Base-by-base conservation (phyloP, 2,797 vertebrate genomes). In the Sebastes jordani region DNA sequence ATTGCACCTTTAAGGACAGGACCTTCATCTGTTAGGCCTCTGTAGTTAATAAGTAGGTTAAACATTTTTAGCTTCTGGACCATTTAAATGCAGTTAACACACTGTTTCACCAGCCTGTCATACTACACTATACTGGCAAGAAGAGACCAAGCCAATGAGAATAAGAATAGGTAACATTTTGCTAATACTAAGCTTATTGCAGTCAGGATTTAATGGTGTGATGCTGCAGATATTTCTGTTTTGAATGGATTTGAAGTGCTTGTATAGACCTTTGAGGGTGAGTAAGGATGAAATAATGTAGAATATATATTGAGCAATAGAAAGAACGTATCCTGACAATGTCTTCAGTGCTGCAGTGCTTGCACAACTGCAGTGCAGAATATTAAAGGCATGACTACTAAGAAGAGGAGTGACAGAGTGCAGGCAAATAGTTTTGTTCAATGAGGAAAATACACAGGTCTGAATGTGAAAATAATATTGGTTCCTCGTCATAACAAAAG, bases 101-200 rank as follows among this genome's bases (percentile, higher is more conserved):
- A 56, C 2, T 8, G 7, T 38, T 64, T 54, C 8, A 52, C 60
- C 52, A 25, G 9, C 49, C 0, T 34, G 20, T 62, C 23, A 29
- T 30, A 16, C 56, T 74, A 23, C 14, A 14, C 9, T 46, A 36
- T 58, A 59, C 38, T 30, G 14, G 7, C 8, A 63, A 23, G 16
- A 23, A 32, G n/a, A 36, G 46, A 34, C 4, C 38, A 38, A 60
- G 27, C 61, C 9, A n/a, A 49, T 34, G 46, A 20, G 46, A 49
- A 74, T 78, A 74, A 55, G 69, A 83, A 75, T 2, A 11, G 18
- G 30, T 67, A 60, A 78, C 76, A 84, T 85, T 88, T 78, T 46
- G 30, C n/a, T 75, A 70, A 82, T 78, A 13, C 56, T 42, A 38
- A 78, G 22, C 23, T 60, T 81, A 76, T 71, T 86, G 77, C 74